Evolutionary conservation across 2,888 invertebrate species (phyloP).

Genomic region (Drosophila engyochracea): DNA sequence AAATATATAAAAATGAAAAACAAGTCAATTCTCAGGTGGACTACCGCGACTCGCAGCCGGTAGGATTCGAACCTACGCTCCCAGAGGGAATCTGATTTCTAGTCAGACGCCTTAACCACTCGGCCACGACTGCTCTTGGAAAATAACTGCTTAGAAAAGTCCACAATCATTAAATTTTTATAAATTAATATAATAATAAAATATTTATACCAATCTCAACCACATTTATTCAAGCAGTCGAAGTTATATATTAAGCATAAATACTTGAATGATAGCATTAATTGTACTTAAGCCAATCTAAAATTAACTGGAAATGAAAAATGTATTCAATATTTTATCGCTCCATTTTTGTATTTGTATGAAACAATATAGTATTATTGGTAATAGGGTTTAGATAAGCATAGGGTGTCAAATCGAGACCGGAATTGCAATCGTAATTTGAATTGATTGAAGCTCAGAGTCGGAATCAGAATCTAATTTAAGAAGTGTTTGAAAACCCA

Average conservation of each 20-base stretch:
- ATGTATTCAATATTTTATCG: not conserved
- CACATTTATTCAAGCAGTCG: not conserved
- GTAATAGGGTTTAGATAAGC: no score
- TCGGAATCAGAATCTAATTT: no score
- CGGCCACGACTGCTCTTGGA: slow-evolving; percentile 84
- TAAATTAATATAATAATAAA: not conserved
- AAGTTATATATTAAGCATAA: not conserved
- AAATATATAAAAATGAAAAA: not conserved
- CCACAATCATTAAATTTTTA: not conserved
- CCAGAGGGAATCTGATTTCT: slow-evolving; percentile 86
- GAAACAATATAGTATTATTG: not conserved
- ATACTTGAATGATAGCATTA: not conserved
- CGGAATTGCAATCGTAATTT: not conserved
- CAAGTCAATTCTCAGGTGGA: not conserved
- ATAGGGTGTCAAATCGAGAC: not conserved
- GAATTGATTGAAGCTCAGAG: no score
- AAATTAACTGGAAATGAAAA: not conserved
- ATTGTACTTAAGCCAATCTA: not conserved
- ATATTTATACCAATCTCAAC: not conserved
- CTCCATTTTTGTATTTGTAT: not conserved
- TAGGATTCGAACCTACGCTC: slow-evolving; percentile 84
- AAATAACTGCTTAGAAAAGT: not conserved
- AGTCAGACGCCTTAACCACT: slow-evolving; percentile 86
- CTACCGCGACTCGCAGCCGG: not conserved
- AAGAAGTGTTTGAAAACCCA: not conserved